Percentiles rank a stretch among this genome's conserved stretches.
Evolutionary conservation across 1,140 invertebrate species (phyloP).

Genomic region (Oncopeltus fasciatus): DNA sequence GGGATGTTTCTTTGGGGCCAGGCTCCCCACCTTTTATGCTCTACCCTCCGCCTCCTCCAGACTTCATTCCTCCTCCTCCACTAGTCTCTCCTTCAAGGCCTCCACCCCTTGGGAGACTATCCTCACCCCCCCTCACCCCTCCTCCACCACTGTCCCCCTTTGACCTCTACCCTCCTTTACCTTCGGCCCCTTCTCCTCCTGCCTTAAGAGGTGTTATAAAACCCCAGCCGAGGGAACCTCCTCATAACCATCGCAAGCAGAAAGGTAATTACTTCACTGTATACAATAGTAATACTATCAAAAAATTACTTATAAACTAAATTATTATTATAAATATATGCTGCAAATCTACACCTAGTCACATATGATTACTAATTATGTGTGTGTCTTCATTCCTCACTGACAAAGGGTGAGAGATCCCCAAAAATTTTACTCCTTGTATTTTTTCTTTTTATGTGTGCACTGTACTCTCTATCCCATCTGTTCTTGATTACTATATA

Average conservation of each 20-base stretch:
- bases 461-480: too few species aligned
- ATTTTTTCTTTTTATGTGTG: too few species aligned
- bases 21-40: conserved; percentile 25
- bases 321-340: too few species aligned
- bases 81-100: conserved; percentile 39
- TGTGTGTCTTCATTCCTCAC: background rate
- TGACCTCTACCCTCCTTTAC: conserved; percentile 18
- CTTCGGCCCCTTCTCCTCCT: conserved; percentile 7
- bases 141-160: conserved; percentile 20
- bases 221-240: conserved; percentile 17
- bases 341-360: background rate
- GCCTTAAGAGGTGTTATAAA: conserved; percentile 8
- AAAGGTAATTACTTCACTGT: conserved; percentile 14
- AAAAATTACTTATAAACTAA: background rate
- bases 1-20: conserved; percentile 24
- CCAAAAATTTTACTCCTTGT: too few species aligned
- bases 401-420: too few species aligned
- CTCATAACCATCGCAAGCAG: conserved; percentile 12
- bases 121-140: conserved; percentile 34
- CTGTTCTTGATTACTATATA: too few species aligned
- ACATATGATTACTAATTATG: background rate
- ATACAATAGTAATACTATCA: background rate
- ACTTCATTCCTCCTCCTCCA: conserved; percentile 31
- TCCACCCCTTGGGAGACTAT: conserved; percentile 44
- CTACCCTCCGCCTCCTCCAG: conserved; percentile 30